Evolutionary conservation across 2,888 invertebrate genomes (phyloP).

Genomic region (Cantharis rustica): DNA sequence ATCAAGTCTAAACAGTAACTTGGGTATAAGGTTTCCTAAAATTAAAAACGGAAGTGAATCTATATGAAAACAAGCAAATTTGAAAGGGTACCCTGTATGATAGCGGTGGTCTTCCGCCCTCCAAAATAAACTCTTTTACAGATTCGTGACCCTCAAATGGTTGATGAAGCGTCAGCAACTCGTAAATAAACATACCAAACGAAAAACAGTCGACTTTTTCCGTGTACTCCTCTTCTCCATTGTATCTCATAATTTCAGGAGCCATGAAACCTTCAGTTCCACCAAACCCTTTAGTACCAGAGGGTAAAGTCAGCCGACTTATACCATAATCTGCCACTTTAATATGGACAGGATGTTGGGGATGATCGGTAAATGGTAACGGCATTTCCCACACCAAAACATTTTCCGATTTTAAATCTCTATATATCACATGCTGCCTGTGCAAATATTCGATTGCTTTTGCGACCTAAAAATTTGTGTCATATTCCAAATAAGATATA

Average conservation of each 20-base stretch:
- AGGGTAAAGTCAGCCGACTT: constrained; percentile 84
- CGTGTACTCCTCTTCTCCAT: constrained; percentile 98
- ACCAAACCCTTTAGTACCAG: constrained; percentile 95
- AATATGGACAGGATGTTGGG: constrained; percentile 76
- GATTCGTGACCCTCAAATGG: constrained; percentile 97
- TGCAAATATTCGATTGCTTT: constrained; percentile 96
- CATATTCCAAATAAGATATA: not conserved
- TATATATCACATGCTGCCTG: constrained; percentile 88
- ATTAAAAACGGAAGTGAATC: not conserved
- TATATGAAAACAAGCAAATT: not conserved
- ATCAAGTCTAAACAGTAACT: constrained; percentile 91
- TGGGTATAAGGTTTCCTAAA: constrained; percentile 79
- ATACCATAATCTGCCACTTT: constrained; percentile 98
- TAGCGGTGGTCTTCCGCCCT: constrained; percentile 90
- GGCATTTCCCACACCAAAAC: constrained; percentile 98
- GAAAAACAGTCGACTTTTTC: constrained; percentile 99
- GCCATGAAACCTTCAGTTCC: constrained; percentile 99
- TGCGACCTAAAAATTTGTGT: constrained; percentile 69
- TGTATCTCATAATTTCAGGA: constrained; percentile 97
- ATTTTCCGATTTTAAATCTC: constrained; percentile 95
- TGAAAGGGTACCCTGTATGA: constrained; percentile 69
- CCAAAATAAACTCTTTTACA: constrained; percentile 94
- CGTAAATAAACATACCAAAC: constrained; percentile 98
- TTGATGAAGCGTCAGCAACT: constrained; percentile 88
- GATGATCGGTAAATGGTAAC: constrained; percentile 70